A percentile compares a stretch with the other conserved stretches of the same genome.
These are phyloP conservation scores for Trissonchulus latispiculum DNA, from an alignment of 2,888 invertebrate genomes.

Conservation along the genomic window DNA sequence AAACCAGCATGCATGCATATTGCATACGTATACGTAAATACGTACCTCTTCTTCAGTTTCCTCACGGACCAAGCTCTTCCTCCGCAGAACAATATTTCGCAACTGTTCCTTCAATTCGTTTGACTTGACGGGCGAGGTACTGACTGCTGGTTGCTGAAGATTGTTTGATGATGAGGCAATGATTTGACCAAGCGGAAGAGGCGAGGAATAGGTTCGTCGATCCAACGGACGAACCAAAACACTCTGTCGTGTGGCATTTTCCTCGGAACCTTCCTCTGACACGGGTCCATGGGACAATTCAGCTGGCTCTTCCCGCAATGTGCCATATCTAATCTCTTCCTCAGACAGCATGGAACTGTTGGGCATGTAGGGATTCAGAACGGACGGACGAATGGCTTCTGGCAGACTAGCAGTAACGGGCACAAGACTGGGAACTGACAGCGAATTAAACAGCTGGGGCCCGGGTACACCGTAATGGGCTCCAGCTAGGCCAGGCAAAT, in stretches of 20 bases:
- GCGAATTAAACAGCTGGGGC: not conserved
- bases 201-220: not conserved
- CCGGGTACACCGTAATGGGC: not conserved
- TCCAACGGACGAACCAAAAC: not conserved
- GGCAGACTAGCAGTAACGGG: not conserved
- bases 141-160: not conserved
- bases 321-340: not conserved
- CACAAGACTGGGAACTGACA: not conserved
- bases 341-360: not conserved
- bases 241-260: too few relatives aligned
- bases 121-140: not conserved
- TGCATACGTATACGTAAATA: too few relatives aligned
- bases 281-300: not conserved
- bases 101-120: conserved; percentile 38
- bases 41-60: conserved; percentile 38
- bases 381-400: not conserved
- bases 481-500: not conserved
- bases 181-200: conserved; percentile 31
- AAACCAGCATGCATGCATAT: too few relatives aligned
- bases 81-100: conserved; percentile 33
- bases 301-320: not conserved
- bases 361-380: not conserved
- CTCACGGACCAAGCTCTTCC: conserved; percentile 36
- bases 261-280: too few relatives aligned
- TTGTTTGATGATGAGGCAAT: conserved; percentile 25